These are phyloP conservation scores for Menura novaehollandiae DNA, from an alignment of 2,113 vertebrate genomes.

Conservation along the genomic window DNA sequence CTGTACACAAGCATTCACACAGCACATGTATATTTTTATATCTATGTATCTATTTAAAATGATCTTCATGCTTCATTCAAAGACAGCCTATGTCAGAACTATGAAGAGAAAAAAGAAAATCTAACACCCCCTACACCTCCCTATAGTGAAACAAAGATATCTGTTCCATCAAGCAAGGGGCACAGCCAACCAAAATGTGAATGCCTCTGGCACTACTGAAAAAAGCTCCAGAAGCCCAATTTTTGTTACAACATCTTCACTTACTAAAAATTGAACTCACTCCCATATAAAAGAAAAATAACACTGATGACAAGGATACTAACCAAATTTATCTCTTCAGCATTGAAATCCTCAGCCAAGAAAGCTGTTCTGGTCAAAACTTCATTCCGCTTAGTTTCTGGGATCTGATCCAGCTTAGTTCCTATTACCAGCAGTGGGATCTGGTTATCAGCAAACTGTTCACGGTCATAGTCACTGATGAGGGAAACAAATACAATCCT, in stretches of 20 bases:
- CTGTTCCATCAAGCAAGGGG: not conserved
- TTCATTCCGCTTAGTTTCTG: slow-evolving; percentile 89
- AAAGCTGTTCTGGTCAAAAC: slow-evolving; percentile 94
- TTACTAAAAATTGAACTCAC: not conserved
- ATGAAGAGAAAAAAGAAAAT: not conserved
- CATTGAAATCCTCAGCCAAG: slow-evolving; percentile 95
- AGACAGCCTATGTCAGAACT: not conserved
- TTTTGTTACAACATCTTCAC: not conserved
- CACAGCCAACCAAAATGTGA: not conserved
- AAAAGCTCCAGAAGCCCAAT: not conserved
- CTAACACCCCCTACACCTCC: not conserved
- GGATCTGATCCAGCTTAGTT: slow-evolving; percentile 97
- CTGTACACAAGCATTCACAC: not conserved
- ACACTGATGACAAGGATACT: slow-evolving; percentile 22
- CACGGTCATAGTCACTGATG: slow-evolving; percentile 90
- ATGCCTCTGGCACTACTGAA: not conserved
- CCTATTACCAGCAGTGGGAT: slow-evolving; percentile 94
- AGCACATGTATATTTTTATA: not conserved
- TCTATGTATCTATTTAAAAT: not conserved
- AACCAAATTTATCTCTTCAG: slow-evolving; percentile 97
- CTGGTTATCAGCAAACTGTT: slow-evolving; percentile 94
- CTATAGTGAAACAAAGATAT: not conserved
- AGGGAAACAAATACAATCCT: not conserved
- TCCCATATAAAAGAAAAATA: not conserved
- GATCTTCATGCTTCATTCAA: not conserved